Base-by-base conservation (phyloP, 1,140 invertebrate species). In the Melitaea cinxia region DNA sequence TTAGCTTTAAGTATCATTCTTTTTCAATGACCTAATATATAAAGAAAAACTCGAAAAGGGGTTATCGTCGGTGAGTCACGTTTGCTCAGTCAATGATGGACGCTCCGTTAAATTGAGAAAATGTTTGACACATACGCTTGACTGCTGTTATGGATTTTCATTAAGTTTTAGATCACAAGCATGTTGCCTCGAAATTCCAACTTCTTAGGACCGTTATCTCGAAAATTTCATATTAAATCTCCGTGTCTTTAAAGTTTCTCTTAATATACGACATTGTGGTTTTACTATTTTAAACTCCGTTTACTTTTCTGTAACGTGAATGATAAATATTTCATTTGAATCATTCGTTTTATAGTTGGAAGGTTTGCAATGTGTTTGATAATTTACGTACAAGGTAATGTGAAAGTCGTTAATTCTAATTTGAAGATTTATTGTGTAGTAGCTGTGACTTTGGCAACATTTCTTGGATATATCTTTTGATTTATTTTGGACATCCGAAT, bases 181-280 rank as follows among this genome's bases (percentile, higher is more conserved):
- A 28, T 23, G 39, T 47, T 3, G 23, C n/a, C n/a, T 21, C 9
- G 12, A 42, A 62, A 62, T 62, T 37, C 37, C 59, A 21, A 53
- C 26, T 62, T 62, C 52, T 54, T 6, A 14, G 17, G 26, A 33
- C 35, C 9, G 24, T 28, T 62, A 62, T 54, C 26, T 21, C 23
- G 50, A 21, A 52, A 61, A 61, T 61, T 33, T n/a, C 35, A 24
- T 61, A 45, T 62, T 62, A 62, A 62, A 62, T 62, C 35, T 28
- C 15, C 12, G 55, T 15, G 39, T 57, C 37, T 24, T 57, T 57
- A 57, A 45, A 37, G 37, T 24, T 57, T 45, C 24, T 57, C 55
- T 56, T 57, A 57, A 57, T 57, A 57, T 14, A 57, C 21, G 55
- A 57, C 14, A 5, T 57, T 57, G 55, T 19, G 55, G 55, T 57